phyloP scores from a whole-genome alignment of 2,888 invertebrate genomes.

The Coelogynopora nodosa region DNA sequence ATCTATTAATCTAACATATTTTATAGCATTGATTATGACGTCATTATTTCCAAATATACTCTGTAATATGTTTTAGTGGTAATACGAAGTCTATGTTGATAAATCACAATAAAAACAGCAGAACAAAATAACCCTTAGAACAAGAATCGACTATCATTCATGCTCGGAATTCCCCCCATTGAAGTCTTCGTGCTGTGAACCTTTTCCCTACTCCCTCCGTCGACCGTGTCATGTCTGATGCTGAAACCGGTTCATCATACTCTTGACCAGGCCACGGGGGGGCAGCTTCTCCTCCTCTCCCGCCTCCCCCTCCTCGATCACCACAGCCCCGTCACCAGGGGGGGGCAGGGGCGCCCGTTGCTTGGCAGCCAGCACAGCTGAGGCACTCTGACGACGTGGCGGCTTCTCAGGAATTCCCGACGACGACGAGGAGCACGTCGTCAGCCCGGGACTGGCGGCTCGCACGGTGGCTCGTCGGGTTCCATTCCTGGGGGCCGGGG shows the following conservation, averaged over 20 bases:
- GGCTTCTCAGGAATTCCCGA: background rate
- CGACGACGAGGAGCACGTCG: background rate
- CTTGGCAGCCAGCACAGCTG: background rate
- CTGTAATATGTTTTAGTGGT: too few species aligned
- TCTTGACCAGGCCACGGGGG: background rate
- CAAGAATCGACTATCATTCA: too few species aligned
- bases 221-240: background rate
- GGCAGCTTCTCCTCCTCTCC: background rate
- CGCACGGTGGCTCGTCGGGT: background rate
- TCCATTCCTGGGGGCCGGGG: background rate
- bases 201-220: too few species aligned
- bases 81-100: too few species aligned
- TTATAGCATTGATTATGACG: too few species aligned
- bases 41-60: too few species aligned
- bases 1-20: too few species aligned
- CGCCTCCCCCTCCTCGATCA: background rate
- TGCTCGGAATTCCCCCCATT: too few species aligned
- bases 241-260: constrained; percentile 21
- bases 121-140: too few species aligned
- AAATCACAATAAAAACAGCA: too few species aligned
- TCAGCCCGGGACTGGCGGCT: background rate
- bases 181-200: too few species aligned
- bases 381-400: background rate
- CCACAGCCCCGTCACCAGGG: too few species aligned
- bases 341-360: background rate